Percentiles rank a stretch among this genome's conserved stretches.
Evolutionary conservation across 2,113 vertebrate genomes (phyloP).

Genomic region (Gymnobelideus leadbeateri): DNA sequence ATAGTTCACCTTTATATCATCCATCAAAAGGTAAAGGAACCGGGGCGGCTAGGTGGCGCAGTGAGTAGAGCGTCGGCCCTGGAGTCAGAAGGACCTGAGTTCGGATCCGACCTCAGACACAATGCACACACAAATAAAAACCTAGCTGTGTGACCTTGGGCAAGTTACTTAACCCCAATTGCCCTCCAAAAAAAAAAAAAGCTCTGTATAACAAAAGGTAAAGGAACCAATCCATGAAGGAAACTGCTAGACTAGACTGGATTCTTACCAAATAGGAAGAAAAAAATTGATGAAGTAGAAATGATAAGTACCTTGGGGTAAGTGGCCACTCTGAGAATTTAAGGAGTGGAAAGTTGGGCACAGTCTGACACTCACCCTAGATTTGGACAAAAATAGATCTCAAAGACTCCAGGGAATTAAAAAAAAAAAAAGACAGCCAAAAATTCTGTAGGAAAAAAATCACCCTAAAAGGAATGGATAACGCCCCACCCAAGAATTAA

Average conservation of each 20-base stretch:
- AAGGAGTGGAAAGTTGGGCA: not conserved
- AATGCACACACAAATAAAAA: too few species aligned
- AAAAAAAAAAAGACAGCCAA: not conserved
- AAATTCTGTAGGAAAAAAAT: not conserved
- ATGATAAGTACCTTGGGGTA: not conserved
- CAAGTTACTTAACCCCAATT: too few species aligned
- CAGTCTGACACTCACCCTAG: not conserved
- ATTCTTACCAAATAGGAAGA: not conserved
- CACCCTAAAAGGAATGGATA: not conserved
- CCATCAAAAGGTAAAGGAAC: not conserved
- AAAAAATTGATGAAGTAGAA: not conserved
- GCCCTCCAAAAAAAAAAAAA: too few species aligned
- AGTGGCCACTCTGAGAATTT: not conserved
- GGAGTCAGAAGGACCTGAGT: too few species aligned
- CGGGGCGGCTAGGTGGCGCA: too few species aligned
- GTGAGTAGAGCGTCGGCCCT: too few species aligned
- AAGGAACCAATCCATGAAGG: not conserved
- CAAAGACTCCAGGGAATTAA: not conserved
- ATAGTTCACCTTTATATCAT: not conserved
- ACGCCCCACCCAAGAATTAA: not conserved
- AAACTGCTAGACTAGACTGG: not conserved
- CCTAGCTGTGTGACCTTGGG: too few species aligned
- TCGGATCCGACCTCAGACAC: too few species aligned
- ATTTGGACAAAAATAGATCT: not conserved
- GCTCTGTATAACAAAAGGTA: too few species aligned